Evolutionary conservation across 2,888 invertebrate genomes (phyloP).

Genomic region (Cistogaster globosa): DNA sequence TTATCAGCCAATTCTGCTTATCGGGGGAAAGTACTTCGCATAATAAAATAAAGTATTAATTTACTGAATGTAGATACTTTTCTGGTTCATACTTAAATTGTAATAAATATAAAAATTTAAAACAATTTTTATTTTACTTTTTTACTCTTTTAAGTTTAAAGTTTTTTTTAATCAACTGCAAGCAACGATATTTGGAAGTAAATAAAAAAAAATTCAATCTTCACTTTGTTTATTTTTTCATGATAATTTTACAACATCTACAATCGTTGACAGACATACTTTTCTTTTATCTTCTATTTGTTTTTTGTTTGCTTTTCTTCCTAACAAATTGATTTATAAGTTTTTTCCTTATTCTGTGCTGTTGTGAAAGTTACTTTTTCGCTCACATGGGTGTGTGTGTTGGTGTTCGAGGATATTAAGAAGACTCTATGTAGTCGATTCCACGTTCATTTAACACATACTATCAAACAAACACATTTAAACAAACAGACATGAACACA

Average conservation of each 20-base stretch:
- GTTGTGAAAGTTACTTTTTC: slow-evolving; percentile 26
- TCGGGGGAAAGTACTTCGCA: background rate
- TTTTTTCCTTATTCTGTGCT: background rate
- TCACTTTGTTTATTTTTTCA: slow-evolving; percentile 8
- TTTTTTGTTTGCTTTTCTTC: slow-evolving; percentile 16
- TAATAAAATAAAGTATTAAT: background rate
- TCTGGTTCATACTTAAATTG: background rate
- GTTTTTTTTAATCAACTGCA: background rate
- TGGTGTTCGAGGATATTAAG: background rate
- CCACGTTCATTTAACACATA: background rate
- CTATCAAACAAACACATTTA: background rate
- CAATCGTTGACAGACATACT: slow-evolving; percentile 51
- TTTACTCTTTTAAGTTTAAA: slow-evolving; percentile 26
- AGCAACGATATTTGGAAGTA: slow-evolving; percentile 9
- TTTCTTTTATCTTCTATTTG: slow-evolving; percentile 3
- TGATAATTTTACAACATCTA: slow-evolving; percentile 36
- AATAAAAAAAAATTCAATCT: slow-evolving; percentile 12
- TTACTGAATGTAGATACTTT: background rate
- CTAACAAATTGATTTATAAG: slow-evolving; percentile 60
- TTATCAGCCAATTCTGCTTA: background rate
- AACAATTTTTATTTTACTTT: slow-evolving; percentile 1
- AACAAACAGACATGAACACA: background rate
- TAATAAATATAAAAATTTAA: background rate
- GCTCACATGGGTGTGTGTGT: background rate
- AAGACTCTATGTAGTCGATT: background rate